Base-by-base conservation (phyloP, 2,797 vertebrate genomes). In the Pempheris klunzingeri region DNA sequence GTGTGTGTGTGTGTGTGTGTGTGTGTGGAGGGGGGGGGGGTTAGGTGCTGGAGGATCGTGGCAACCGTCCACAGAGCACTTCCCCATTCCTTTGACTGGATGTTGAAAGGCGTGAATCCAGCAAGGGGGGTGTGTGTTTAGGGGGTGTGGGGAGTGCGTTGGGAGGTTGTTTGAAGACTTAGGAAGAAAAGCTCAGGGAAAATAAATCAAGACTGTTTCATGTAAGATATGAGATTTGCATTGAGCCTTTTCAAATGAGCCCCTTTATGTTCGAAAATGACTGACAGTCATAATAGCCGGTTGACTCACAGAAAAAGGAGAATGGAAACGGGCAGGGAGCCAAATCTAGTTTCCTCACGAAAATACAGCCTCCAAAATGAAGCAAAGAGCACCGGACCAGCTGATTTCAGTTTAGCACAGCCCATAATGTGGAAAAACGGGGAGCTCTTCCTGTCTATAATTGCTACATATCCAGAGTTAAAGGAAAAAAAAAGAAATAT, bases 401-500 rank as follows among this genome's bases (percentile, higher is more conserved):
- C 94, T 93, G 92, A 96, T 96, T 96, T 94, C 93, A 95, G 94
- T 95, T 95, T 92, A 94, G 92, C 86, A 80, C 93, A 88, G 93
- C 94, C 93, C 92, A 88, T 93, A 94, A 94, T 94, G 92, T 86
- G 92, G 95, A 61, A 62, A 93, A 95, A 94, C 87, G 87, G 87
- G 90, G 89, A 96, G 84, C 89, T 88, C 88, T 94, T 95, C 90
- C 93, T 94, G 91, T 92, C 91, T 83, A 92, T 95, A 96, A 95
- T 93, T 94, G 87, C 86, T 86, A 86, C 87, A 92, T 90, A 92
- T 92, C 90, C 78, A 85, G 88, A 81, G 69, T 78, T 26, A 76
- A 81, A 87, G 54, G 44, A 90, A 41, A 55, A 78, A 73, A 69
- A 73, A 75, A 83, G 71, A 86, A 78, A 80, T 58, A 34, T 84